A percentile compares a stretch with the other conserved stretches of the same genome.
Evolutionary conservation across 2,888 invertebrate species (phyloP).

Genomic region (Macrostomum cliftonense): DNA sequence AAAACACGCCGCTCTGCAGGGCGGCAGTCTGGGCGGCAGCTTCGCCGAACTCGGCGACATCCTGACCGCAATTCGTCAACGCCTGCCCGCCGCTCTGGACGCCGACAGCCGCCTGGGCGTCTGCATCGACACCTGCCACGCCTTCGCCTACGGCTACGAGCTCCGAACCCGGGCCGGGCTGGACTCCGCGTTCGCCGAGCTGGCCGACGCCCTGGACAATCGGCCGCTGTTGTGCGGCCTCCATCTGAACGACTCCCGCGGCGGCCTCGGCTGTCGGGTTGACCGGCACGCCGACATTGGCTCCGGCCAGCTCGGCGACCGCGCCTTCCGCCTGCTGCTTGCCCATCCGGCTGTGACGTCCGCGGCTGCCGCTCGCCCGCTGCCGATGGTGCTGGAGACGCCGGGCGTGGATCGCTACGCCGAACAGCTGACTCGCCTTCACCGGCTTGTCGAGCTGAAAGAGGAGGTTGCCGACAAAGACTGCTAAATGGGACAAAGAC

Average conservation of each 20-base stretch:
- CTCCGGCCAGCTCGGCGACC: constrained; percentile 36
- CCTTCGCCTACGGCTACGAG: constrained; percentile 35
- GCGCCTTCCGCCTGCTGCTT: constrained; percentile 35
- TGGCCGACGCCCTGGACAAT: background rate
- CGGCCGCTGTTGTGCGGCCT: constrained; percentile 31
- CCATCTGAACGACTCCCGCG: constrained; percentile 42
- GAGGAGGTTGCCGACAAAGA: too few relatives aligned
- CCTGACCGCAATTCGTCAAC: constrained; percentile 30
- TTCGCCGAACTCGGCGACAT: constrained; percentile 34
- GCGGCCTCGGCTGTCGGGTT: constrained; percentile 27
- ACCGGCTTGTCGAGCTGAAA: too few relatives aligned
- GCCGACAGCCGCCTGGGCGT: constrained; percentile 30
- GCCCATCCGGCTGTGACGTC: constrained; percentile 32
- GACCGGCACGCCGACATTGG: constrained; percentile 42
- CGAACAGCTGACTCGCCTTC: background rate
- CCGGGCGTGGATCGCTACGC: constrained; percentile 16
- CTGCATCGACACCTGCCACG: constrained; percentile 40
- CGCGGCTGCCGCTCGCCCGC: constrained; percentile 6
- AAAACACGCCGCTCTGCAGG: too few relatives aligned
- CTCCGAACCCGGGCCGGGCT: constrained; percentile 20
- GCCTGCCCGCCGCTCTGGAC: constrained; percentile 10
- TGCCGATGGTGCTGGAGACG: constrained; percentile 39
- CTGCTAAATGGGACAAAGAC: too few relatives aligned
- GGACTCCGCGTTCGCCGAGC: background rate
- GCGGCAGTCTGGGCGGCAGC: constrained; percentile 35